Conservation (phyloP, 1,140 invertebrate genomes). For the Bombus superbus region DNA sequence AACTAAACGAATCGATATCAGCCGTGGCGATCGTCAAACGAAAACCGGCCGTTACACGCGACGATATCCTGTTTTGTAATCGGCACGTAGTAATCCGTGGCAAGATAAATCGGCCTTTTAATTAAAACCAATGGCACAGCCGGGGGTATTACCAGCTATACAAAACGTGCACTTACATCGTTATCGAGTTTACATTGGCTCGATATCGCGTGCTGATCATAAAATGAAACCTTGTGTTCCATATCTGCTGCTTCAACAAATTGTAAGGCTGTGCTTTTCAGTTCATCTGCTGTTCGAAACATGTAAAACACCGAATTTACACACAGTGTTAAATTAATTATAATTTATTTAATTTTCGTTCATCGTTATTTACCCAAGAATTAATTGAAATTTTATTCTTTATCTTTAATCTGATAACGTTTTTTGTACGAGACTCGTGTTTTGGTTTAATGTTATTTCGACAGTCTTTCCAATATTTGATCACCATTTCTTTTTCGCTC, state of each 20-base stretch:
- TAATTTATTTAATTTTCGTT: not conserved
- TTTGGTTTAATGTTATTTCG: not conserved
- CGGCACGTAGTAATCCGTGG: slow-evolving; percentile 41
- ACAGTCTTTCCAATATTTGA: not conserved
- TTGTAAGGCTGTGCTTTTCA: not conserved
- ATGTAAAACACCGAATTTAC: not conserved
- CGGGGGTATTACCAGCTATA: slow-evolving; percentile 36
- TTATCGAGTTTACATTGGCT: slow-evolving; percentile 64
- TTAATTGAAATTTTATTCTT: not conserved
- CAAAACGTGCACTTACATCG: slow-evolving; percentile 55
- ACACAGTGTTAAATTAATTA: too few relatives aligned
- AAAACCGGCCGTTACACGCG: not conserved
- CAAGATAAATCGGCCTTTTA: slow-evolving; percentile 67
- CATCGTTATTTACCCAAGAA: not conserved
- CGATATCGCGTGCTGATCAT: slow-evolving; percentile 45
- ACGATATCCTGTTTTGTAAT: slow-evolving; percentile 22
- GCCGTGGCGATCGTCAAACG: slow-evolving; percentile 15
- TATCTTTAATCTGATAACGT: not conserved
- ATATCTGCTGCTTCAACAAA: not conserved
- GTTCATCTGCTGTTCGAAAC: too few relatives aligned
- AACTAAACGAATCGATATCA: slow-evolving; percentile 37
- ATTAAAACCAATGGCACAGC: slow-evolving; percentile 59
- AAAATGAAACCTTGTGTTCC: not conserved
- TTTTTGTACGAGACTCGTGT: not conserved
- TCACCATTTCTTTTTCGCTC: not conserved